Evolutionary conservation across 30 jellyfish, hydroid and myxozoan genomes (phyloP).

Genomic region (Hydra vulgaris): DNA sequence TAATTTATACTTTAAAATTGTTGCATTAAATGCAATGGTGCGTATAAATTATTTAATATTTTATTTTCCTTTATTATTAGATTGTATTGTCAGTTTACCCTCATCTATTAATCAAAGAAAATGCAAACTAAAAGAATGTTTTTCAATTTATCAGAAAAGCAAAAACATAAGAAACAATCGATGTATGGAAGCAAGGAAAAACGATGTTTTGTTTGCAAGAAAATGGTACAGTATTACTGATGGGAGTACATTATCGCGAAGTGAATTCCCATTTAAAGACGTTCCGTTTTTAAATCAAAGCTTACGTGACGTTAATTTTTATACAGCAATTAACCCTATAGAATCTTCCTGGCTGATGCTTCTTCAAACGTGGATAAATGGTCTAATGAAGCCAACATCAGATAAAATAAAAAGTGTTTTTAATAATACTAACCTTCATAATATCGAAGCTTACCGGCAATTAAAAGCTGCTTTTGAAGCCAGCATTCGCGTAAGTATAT

Average conservation of each 20-base stretch:
- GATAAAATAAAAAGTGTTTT: not conserved
- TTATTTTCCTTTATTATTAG: too few relatives aligned
- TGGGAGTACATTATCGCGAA: not conserved
- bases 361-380: not conserved
- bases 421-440: not conserved
- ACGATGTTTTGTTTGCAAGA: constrained; percentile 1
- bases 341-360: constrained; percentile 17
- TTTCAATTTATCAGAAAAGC: too few relatives aligned
- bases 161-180: too few relatives aligned
- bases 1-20: too few relatives aligned
- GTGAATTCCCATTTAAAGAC: not conserved
- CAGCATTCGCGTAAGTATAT: not conserved
- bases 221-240: constrained; percentile 24
- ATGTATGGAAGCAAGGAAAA: constrained; percentile 3
- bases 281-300: constrained; percentile 21
- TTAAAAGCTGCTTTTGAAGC: not conserved
- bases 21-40: too few relatives aligned
- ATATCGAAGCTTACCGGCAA: not conserved
- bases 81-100: too few relatives aligned
- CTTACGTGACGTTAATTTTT: not conserved
- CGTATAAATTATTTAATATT: too few relatives aligned
- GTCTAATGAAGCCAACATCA: not conserved
- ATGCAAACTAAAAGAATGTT: too few relatives aligned
- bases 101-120: too few relatives aligned
- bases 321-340: constrained; percentile 12